Percentiles rank a stretch among this genome's conserved stretches.
phyloP scores from a whole-genome alignment of 2,888 invertebrate species.

The Athalia circularis region DNA sequence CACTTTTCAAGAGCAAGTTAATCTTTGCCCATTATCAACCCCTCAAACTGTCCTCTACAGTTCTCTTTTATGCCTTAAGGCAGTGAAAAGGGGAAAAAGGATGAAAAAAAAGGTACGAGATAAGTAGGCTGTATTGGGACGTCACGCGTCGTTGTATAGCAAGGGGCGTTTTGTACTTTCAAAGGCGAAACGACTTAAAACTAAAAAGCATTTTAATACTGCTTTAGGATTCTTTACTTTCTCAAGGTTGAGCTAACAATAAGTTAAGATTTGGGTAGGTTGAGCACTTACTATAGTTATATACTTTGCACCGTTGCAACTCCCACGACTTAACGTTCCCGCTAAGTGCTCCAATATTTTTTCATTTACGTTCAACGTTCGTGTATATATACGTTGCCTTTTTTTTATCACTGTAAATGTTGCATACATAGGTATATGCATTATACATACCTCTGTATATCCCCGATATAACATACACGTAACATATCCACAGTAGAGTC shows the following conservation, averaged over 20 bases:
- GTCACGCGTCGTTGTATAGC: slow-evolving; percentile 19
- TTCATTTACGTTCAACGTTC: slow-evolving; percentile 38
- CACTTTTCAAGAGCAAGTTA: slow-evolving; percentile 28
- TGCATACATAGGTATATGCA: neutral
- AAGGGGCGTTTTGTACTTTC: slow-evolving; percentile 14
- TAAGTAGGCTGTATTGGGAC: slow-evolving; percentile 14
- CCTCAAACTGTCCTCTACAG: neutral
- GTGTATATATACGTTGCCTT: too few species aligned
- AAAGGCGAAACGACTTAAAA: slow-evolving; percentile 21
- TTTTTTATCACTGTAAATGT: slow-evolving; percentile 12
- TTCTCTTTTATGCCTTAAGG: slow-evolving; percentile 5
- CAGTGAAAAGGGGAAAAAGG: neutral
- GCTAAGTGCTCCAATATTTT: slow-evolving; percentile 45
- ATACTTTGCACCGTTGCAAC: neutral
- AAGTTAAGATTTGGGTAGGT: neutral
- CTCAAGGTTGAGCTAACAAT: slow-evolving; percentile 17
- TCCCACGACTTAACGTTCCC: slow-evolving; percentile 17
- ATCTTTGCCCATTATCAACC: slow-evolving; percentile 28
- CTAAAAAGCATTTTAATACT: slow-evolving; percentile 39
- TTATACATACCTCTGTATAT: neutral
- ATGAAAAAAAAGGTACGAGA: slow-evolving; percentile 5
- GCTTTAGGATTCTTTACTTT: slow-evolving; percentile 28
- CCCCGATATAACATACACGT: neutral
- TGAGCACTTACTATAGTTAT: slow-evolving; percentile 21
- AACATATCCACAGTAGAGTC: neutral